These are phyloP conservation scores for Myiozetetes cayanensis DNA, from an alignment of 2,113 vertebrate species.

Conservation along the genomic window DNA sequence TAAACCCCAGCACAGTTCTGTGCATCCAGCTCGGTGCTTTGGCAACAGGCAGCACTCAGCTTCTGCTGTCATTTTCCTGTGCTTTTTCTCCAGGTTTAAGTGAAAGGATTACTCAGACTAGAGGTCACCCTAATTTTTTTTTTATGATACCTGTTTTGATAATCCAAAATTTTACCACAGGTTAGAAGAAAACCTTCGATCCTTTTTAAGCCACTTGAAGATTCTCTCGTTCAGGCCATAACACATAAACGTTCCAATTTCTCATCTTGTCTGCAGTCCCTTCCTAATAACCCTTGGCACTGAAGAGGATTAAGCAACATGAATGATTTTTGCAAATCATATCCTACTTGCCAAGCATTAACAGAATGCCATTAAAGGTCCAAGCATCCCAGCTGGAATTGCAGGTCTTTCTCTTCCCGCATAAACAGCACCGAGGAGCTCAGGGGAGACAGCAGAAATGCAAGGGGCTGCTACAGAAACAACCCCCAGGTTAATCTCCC, in stretches of 20 bases:
- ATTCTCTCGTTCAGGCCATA: background rate
- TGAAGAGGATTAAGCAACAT: constrained; percentile 12
- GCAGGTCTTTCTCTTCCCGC: background rate
- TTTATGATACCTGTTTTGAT: background rate
- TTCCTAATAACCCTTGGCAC: background rate
- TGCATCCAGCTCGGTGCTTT: background rate
- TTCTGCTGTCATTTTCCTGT: background rate
- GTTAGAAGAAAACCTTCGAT: background rate
- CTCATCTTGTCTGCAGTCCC: background rate
- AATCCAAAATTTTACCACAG: background rate
- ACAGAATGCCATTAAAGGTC: background rate
- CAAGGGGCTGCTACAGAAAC: background rate
- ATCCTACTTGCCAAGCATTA: background rate
- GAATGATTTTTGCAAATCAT: background rate
- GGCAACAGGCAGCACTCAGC: background rate
- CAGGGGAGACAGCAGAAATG: background rate
- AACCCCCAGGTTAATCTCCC: background rate
- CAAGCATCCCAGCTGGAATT: background rate
- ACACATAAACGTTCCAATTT: background rate
- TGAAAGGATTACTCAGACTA: background rate
- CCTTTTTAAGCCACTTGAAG: background rate
- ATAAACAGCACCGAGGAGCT: background rate
- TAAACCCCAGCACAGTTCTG: background rate
- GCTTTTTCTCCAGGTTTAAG: background rate
- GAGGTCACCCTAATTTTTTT: background rate